These are phyloP conservation scores for Chaetodon trifascialis DNA, from an alignment of 2,113 vertebrate genomes.

Conservation along the genomic window DNA sequence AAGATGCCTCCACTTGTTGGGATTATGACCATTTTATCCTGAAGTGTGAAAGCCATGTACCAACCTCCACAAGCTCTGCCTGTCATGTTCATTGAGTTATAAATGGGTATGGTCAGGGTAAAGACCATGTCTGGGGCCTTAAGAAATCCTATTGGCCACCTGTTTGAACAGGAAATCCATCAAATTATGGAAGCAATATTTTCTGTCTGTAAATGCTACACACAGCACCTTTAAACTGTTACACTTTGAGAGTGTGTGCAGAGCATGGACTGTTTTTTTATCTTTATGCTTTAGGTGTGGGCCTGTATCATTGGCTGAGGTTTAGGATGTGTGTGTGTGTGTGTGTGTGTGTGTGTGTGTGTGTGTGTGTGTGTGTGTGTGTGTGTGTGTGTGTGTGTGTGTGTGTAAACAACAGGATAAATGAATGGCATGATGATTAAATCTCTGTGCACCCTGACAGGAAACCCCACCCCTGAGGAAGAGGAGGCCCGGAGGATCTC, in stretches of 20 bases:
- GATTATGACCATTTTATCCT: no score
- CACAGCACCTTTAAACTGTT: constrained; percentile 10
- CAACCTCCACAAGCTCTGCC: no score
- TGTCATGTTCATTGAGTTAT: no score
- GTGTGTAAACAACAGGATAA: neutral
- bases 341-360: no score
- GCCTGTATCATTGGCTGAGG: neutral
- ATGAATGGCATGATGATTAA: neutral
- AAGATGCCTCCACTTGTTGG: no score
- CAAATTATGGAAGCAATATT: neutral
- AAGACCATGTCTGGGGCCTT: neutral
- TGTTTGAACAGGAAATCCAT: neutral
- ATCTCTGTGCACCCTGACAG: constrained; percentile 48
- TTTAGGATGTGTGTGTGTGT: constrained; percentile 8
- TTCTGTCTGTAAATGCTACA: constrained; percentile 14
- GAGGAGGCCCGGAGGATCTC: constrained; percentile 91
- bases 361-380: constrained; percentile 16
- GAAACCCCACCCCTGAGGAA: constrained; percentile 84
- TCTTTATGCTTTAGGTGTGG: neutral
- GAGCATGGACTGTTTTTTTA: neutral
- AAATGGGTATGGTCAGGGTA: no score
- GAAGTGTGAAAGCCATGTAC: no score
- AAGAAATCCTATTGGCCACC: neutral
- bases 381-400: constrained; percentile 3
- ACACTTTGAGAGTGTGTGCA: neutral